Base-by-base conservation (phyloP, 1,140 invertebrate species). In the Lutraria rhynchaena region DNA sequence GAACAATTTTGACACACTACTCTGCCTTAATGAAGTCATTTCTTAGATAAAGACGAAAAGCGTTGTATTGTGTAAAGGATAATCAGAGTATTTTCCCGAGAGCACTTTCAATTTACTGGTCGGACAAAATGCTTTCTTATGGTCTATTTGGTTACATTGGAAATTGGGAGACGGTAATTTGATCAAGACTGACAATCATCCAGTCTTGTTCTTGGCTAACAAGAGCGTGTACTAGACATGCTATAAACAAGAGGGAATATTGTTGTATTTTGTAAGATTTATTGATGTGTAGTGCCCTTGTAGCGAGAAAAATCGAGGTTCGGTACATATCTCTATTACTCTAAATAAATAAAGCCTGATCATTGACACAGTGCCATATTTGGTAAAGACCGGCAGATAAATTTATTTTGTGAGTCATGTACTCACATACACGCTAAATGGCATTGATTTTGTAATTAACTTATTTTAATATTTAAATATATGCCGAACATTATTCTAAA, bases 91-190 rank as follows among this genome's bases (percentile, higher is more conserved):
- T 44, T 58, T 60, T 60, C 37, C 71, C 55, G 33, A 74, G 33
- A 74, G 55, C 71, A 41, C 71, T 74, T 74, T 74, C 71, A 60
- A 74, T 74, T 74, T 74, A 74, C 55, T 37, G 37, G 37, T 3
- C 55, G 71, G 27, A 74, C 55, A 46, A 29, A 73, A 33, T 44
- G 53, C 17, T 74, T 74, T 74, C 55, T 60, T 74, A 31, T 44
- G 24, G 53, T 74, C 33, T 74, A 60, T 74, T 74, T 60, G 55
- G 71, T 74, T 44, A 74, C 35, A 55, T 55, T 46, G 11, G 27
- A 74, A 60, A 60, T 74, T 44, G 55, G 33, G 22, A 70, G 35
- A 57, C 11, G 27, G 55, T 60, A 74, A 74, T 74, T 74, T 44
- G 55, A 74, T 60, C 33, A 74, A 33, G 11, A 9, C n/a, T 24